Conservation (phyloP, 2,797 vertebrate genomes). For the Liparis tanakae region DNA sequence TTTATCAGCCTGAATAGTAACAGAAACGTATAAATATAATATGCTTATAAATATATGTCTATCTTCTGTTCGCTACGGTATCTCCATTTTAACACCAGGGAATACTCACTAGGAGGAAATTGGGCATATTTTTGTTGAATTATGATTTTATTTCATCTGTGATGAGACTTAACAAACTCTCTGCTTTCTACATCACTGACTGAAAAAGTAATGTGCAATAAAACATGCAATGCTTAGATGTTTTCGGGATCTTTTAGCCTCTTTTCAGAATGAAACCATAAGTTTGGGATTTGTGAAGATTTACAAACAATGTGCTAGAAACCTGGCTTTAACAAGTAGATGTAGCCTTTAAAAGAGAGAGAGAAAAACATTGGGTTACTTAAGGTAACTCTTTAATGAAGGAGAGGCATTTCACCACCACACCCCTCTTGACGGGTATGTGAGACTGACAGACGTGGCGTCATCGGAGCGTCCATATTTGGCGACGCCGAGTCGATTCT, state of each 20-base stretch:
- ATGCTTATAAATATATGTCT: background rate
- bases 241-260: background rate
- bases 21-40: background rate
- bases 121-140: background rate
- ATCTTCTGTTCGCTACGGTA: background rate
- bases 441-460: too few species aligned
- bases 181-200: background rate
- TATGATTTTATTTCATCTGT: background rate
- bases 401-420: too few species aligned
- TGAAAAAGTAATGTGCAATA: too few species aligned
- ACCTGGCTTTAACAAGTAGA: too few species aligned
- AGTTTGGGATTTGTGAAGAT: background rate
- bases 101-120: background rate
- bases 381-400: too few species aligned
- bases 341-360: too few species aligned
- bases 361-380: too few species aligned
- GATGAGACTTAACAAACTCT: background rate
- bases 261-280: background rate
- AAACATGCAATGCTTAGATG: background rate
- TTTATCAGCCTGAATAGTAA: background rate
- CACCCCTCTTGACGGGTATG: too few species aligned
- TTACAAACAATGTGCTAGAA: background rate
- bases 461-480: too few species aligned
- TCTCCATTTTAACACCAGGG: background rate
- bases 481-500: too few species aligned